Conservation (phyloP, 2,888 invertebrate genomes). For the Drosophila pseudotakahashii region DNA sequence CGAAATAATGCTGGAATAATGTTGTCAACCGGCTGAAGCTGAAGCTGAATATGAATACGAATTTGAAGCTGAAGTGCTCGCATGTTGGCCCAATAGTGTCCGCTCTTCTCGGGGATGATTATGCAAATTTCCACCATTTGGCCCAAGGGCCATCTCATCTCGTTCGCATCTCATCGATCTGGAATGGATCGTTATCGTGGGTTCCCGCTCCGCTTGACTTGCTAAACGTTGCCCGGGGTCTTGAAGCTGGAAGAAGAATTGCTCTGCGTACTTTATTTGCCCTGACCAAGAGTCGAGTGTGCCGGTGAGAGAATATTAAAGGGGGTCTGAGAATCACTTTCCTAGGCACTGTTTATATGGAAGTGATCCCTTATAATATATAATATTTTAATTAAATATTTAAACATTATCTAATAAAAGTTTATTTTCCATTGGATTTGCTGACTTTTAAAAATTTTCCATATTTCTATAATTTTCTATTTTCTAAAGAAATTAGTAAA, state of each 20-base stretch:
- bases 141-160: slow-evolving; percentile 1
- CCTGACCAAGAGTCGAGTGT: slow-evolving; percentile 1
- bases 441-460: too few relatives aligned
- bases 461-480: too few relatives aligned
- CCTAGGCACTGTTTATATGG: not conserved
- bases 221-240: slow-evolving; percentile 19
- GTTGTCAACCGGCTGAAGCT: slow-evolving; percentile 53
- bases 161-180: not conserved
- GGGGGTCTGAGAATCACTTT: not conserved
- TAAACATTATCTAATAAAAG: too few relatives aligned
- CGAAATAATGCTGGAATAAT: slow-evolving; percentile 52
- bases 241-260: slow-evolving; percentile 19
- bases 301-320: not conserved
- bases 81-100: slow-evolving; percentile 69
- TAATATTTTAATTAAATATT: too few relatives aligned
- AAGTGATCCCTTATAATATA: not conserved
- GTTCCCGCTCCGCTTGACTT: slow-evolving; percentile 15
- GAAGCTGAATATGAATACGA: too few relatives aligned
- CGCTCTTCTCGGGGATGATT: slow-evolving; percentile 61
- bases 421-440: too few relatives aligned
- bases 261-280: not conserved
- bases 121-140: slow-evolving; percentile 58
- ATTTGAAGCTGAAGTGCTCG: slow-evolving; percentile 54
- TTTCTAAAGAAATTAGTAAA: too few relatives aligned
- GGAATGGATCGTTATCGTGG: not conserved